phyloP scores from a whole-genome alignment of 2,113 vertebrate species.

The Eidolon helvum region DNA sequence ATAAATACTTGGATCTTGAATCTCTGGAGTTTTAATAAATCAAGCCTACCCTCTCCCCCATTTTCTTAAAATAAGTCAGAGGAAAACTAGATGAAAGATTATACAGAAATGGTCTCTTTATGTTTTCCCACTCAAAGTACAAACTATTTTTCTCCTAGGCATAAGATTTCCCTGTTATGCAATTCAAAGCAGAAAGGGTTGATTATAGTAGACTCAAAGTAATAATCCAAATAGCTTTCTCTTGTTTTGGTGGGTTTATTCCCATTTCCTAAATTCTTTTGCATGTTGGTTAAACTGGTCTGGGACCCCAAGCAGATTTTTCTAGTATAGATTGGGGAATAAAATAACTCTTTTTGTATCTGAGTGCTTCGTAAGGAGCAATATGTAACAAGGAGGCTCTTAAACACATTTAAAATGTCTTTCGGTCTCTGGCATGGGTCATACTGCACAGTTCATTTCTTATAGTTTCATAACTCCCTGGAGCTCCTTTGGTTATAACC shows the following conservation, averaged over 20 bases:
- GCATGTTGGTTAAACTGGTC: background rate
- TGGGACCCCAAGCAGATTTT: background rate
- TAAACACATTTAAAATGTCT: background rate
- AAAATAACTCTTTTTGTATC: background rate
- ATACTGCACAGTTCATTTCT: background rate
- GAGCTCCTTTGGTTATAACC: background rate
- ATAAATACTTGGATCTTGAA: conserved; percentile 55
- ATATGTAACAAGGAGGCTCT: background rate
- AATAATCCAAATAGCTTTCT: conserved; percentile 39
- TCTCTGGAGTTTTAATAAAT: conserved; percentile 36
- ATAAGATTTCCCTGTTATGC: background rate
- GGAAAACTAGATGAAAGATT: conserved; percentile 53
- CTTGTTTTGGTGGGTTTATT: background rate
- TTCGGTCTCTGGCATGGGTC: background rate
- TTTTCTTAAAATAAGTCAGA: conserved; percentile 65
- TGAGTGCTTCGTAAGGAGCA: background rate
- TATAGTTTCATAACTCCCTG: background rate
- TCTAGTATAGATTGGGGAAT: background rate
- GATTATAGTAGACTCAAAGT: background rate
- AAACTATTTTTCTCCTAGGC: conserved; percentile 26
- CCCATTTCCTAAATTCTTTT: conserved; percentile 1
- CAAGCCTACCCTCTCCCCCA: background rate
- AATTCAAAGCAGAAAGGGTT: conserved; percentile 33
- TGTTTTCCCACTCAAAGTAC: conserved; percentile 35
- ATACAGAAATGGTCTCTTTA: conserved; percentile 22